phyloP scores from a whole-genome alignment of 1,140 invertebrate genomes.

The Liolophura sinensis region DNA sequence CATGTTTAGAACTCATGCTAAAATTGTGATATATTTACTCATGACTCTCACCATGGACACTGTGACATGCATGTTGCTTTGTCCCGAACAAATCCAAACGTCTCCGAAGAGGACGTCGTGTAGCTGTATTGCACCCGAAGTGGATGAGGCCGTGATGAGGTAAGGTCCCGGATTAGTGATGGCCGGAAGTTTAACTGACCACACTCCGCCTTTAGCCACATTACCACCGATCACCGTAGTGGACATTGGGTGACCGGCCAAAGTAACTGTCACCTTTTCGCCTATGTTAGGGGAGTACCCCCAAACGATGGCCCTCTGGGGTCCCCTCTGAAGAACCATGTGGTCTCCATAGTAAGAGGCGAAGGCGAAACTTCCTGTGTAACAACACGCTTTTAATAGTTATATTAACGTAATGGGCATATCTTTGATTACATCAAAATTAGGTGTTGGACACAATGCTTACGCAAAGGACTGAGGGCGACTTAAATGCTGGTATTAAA shows the following conservation, averaged over 20 bases:
- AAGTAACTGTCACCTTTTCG: constrained; percentile 22
- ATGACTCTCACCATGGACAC: not conserved
- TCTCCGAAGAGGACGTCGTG: constrained; percentile 30
- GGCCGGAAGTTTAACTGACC: constrained; percentile 24
- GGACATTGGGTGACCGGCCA: constrained; percentile 5
- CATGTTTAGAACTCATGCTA: too few relatives aligned
- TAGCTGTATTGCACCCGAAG: constrained; percentile 12
- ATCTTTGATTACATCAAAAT: too few relatives aligned
- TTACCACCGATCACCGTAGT: not conserved
- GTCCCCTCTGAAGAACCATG: constrained; percentile 51
- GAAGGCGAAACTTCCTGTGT: constrained; percentile 25
- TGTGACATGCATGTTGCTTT: not conserved
- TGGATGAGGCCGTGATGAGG: constrained; percentile 14
- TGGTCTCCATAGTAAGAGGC: constrained; percentile 40
- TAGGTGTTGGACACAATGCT: too few relatives aligned
- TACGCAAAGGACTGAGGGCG: too few relatives aligned
- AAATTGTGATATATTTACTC: not conserved
- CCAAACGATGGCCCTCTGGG: constrained; percentile 36
- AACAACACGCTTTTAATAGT: not conserved
- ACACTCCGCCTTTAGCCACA: constrained; percentile 12
- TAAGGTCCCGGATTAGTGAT: constrained; percentile 20
- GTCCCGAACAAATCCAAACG: constrained; percentile 17
- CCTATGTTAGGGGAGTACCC: constrained; percentile 37
- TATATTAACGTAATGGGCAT: too few relatives aligned
- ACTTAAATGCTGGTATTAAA: too few relatives aligned